Conservation (phyloP, 2,113 vertebrate species). For the Callipepla californica region DNA sequence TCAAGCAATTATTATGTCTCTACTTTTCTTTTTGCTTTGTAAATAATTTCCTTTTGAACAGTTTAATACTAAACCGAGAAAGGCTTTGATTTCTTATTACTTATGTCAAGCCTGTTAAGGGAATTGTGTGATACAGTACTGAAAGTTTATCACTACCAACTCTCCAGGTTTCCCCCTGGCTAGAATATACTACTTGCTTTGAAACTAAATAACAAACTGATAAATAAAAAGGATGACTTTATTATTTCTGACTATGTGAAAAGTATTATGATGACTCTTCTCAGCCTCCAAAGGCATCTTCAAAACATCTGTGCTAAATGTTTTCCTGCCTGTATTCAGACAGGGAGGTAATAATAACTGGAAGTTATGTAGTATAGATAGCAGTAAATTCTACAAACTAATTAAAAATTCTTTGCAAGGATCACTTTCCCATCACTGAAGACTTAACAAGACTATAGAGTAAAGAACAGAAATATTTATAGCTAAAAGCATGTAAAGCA, state of each 20-base stretch:
- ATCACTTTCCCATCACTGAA: not conserved
- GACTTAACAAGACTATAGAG: not conserved
- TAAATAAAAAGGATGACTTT: not conserved
- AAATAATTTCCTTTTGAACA: not conserved
- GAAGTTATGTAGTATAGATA: not conserved
- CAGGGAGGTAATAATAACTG: not conserved
- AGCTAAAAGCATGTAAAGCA: not conserved
- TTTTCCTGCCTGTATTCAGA: not conserved
- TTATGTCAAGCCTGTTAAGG: not conserved
- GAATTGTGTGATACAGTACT: not conserved
- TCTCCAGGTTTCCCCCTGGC: not conserved
- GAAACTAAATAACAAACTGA: not conserved
- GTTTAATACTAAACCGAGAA: not conserved
- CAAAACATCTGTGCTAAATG: not conserved
- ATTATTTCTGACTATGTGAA: not conserved
- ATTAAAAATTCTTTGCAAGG: not conserved
- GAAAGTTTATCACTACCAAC: not conserved
- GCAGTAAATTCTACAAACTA: not conserved
- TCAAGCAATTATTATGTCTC: not conserved
- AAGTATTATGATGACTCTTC: not conserved
- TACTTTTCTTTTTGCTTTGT: not conserved
- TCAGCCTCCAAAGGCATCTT: not conserved
- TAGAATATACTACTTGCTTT: not conserved
- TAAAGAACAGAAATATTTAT: not conserved
- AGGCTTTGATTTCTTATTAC: not conserved